Evolutionary conservation across 2,888 invertebrate genomes (phyloP).

Genomic region (Alcis repandata): DNA sequence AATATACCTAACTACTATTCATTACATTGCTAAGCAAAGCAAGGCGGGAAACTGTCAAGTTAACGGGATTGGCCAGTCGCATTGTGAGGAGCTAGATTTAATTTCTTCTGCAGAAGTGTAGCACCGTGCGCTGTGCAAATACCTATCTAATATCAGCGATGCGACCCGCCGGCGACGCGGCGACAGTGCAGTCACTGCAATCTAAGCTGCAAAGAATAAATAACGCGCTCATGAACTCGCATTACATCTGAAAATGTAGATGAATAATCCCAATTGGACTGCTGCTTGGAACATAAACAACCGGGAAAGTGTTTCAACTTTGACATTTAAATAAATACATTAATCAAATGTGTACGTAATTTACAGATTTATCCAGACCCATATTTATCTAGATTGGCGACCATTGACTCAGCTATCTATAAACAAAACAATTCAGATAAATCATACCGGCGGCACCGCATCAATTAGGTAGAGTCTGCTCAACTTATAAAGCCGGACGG

Average conservation of each 20-base stretch:
- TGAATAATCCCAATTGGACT: slow-evolving; percentile 19
- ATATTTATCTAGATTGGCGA: too few species aligned
- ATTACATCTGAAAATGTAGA: slow-evolving; percentile 22
- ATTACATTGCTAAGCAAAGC: background rate
- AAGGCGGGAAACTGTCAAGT: too few species aligned
- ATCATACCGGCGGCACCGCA: too few species aligned
- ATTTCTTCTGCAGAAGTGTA: background rate
- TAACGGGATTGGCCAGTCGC: background rate
- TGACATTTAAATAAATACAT: background rate
- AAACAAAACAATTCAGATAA: too few species aligned
- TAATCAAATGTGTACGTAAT: background rate
- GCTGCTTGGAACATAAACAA: slow-evolving; percentile 8
- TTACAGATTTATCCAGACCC: too few species aligned
- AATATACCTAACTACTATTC: background rate
- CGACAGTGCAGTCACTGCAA: slow-evolving; percentile 35
- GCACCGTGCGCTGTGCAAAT: slow-evolving; percentile 27
- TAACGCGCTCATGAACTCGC: slow-evolving; percentile 15
- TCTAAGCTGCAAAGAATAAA: slow-evolving; percentile 29
- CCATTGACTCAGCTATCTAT: too few species aligned
- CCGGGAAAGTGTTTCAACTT: background rate
- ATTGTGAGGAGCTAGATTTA: background rate
- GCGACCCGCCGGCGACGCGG: slow-evolving; percentile 36
- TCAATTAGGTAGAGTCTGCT: too few species aligned
- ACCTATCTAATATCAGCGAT: slow-evolving; percentile 41
- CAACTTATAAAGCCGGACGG: too few species aligned